Evolutionary conservation across 2,888 invertebrate genomes (phyloP).

Genomic region (Ophonus ardosiacus): DNA sequence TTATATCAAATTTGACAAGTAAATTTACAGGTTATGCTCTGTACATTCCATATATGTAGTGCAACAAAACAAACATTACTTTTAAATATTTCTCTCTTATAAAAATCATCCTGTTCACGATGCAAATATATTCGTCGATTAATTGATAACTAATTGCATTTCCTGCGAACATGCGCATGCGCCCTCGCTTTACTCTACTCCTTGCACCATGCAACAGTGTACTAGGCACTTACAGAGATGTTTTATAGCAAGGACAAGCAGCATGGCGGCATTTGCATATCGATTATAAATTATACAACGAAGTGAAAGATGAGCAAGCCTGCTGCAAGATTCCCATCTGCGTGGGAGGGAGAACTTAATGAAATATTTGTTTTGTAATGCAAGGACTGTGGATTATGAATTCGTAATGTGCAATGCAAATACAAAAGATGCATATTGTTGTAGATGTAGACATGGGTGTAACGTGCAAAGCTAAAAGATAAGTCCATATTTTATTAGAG

Average conservation of each 20-base stretch:
- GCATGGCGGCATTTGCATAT: constrained; percentile 50
- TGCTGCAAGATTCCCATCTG: neutral
- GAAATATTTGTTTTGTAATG: constrained; percentile 18
- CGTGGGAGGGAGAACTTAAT: neutral
- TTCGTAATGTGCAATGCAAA: neutral
- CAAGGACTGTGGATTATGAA: neutral
- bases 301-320: constrained; percentile 46
- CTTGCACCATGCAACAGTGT: neutral
- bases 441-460: too few relatives aligned
- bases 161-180: constrained; percentile 37
- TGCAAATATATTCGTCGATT: constrained; percentile 61
- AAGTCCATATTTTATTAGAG: too few relatives aligned
- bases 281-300: constrained; percentile 58
- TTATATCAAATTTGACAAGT: neutral
- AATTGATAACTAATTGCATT: constrained; percentile 62
- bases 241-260: constrained; percentile 57
- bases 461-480: too few relatives aligned
- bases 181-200: neutral
- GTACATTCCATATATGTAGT: neutral
- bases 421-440: neutral
- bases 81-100: neutral
- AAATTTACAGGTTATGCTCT: neutral
- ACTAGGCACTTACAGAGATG: constrained; percentile 31
- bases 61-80: constrained; percentile 1
- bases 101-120: neutral